phyloP scores from a whole-genome alignment of 2,797 vertebrate genomes.

The Champsocephalus esox region DNA sequence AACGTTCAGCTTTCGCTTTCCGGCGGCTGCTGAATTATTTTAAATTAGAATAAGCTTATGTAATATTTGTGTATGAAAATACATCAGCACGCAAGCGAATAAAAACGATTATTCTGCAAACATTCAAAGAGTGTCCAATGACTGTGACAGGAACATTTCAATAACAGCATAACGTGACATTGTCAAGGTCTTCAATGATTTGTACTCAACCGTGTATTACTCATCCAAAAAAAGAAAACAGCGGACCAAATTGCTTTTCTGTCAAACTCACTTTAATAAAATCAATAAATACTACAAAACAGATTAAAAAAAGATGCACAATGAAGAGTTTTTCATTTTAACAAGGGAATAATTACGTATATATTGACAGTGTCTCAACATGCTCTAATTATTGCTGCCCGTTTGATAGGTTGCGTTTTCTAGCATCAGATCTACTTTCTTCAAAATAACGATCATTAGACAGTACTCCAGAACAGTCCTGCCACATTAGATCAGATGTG shows the following conservation, averaged over 20 bases:
- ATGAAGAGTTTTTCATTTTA: constrained; percentile 26
- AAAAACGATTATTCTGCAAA: constrained; percentile 35
- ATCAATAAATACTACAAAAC: constrained; percentile 18
- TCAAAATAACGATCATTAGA: constrained; percentile 12
- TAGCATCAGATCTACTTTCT: background rate
- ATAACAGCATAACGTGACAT: constrained; percentile 16
- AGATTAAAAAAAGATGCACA: background rate
- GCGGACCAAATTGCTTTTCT: constrained; percentile 11
- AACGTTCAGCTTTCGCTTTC: constrained; percentile 49
- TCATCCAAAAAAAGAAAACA: constrained; percentile 13
- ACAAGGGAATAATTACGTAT: background rate
- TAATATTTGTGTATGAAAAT: constrained; percentile 43
- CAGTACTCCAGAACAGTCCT: background rate
- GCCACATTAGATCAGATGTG: background rate
- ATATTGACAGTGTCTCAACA: background rate
- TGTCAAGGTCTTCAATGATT: constrained; percentile 19
- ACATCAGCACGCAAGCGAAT: constrained; percentile 21
- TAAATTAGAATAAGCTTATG: constrained; percentile 54
- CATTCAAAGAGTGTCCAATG: constrained; percentile 17
- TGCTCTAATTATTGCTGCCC: constrained; percentile 32
- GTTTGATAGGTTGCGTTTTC: constrained; percentile 19
- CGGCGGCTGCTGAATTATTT: constrained; percentile 31
- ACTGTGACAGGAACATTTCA: constrained; percentile 25
- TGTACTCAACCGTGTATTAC: constrained; percentile 19
- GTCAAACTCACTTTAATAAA: constrained; percentile 20